A percentile compares a stretch with the other conserved stretches of the same genome.
Evolutionary conservation across 1,140 invertebrate genomes (phyloP).

Genomic region (Pogonomyrmex californicus): DNA sequence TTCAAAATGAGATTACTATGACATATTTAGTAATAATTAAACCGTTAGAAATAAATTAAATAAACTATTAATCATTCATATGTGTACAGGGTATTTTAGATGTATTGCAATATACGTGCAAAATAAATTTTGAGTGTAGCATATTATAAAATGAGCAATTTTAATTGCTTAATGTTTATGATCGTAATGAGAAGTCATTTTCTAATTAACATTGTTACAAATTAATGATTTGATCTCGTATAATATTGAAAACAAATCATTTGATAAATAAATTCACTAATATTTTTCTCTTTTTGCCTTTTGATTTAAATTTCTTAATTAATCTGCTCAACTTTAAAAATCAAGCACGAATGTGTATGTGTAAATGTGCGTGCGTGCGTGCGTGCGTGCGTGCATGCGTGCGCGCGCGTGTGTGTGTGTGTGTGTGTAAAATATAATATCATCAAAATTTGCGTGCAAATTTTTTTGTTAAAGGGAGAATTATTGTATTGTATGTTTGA

Average conservation of each 20-base stretch:
- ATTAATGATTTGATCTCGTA: background rate
- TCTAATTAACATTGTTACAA: background rate
- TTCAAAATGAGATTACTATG: constrained; percentile 29
- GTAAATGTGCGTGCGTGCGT: too few species aligned
- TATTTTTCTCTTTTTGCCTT: background rate
- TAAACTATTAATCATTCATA: constrained; percentile 8
- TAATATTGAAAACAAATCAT: background rate
- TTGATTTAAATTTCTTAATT: background rate
- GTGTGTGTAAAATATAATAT: background rate
- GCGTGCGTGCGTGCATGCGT: too few species aligned
- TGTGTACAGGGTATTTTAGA: background rate
- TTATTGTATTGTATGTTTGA: background rate
- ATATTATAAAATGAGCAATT: background rate
- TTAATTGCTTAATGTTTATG: background rate
- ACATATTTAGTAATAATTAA: constrained; percentile 31
- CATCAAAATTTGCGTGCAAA: background rate
- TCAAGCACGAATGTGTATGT: too few species aligned
- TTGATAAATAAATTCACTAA: background rate
- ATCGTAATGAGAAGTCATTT: background rate
- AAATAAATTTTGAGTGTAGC: constrained; percentile 12
- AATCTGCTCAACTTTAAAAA: background rate
- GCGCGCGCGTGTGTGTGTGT: background rate
- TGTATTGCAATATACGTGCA: background rate
- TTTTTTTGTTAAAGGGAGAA: background rate
- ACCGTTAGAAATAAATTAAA: constrained; percentile 39